Conservation (phyloP, 1,140 invertebrate species). For the Phortica variegata region DNA sequence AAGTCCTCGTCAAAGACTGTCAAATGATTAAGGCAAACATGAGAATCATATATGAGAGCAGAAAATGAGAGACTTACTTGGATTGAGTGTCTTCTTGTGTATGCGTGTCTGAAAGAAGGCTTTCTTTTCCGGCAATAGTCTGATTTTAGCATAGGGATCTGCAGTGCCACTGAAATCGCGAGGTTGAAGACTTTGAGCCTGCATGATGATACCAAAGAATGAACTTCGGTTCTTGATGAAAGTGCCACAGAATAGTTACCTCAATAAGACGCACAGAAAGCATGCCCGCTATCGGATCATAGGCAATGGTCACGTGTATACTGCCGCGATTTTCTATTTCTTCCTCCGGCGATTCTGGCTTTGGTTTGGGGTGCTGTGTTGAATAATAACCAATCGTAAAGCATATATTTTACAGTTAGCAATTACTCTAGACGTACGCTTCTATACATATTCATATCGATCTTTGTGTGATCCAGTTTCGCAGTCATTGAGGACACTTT, state of each 20-base stretch:
- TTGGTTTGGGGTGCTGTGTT: constrained; percentile 40
- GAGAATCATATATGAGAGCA: too few relatives aligned
- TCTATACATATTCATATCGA: constrained; percentile 61
- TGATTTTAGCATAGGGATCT: constrained; percentile 65
- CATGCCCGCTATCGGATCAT: constrained; percentile 59
- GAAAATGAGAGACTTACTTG: constrained; percentile 52
- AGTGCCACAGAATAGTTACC: constrained; percentile 57
- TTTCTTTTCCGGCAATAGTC: constrained; percentile 62
- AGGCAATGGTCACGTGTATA: constrained; percentile 58
- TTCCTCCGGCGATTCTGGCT: constrained; percentile 23
- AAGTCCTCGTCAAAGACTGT: constrained; percentile 71
- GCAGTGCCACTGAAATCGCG: constrained; percentile 63
- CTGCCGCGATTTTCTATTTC: constrained; percentile 58
- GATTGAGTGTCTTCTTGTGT: constrained; percentile 66
- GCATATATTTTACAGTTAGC: neutral
- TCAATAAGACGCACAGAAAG: constrained; percentile 60
- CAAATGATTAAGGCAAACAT: constrained; percentile 36
- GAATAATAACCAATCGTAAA: neutral
- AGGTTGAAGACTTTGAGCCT: constrained; percentile 64
- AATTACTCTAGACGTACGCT: constrained; percentile 34
- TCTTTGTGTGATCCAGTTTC: constrained; percentile 62
- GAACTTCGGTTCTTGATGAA: too few relatives aligned
- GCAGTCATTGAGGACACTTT: constrained; percentile 60
- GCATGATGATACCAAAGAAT: too few relatives aligned
- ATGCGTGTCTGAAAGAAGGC: constrained; percentile 66